phyloP scores from a whole-genome alignment of 92 coral and sea anemone species.

The Ricordea florida region DNA sequence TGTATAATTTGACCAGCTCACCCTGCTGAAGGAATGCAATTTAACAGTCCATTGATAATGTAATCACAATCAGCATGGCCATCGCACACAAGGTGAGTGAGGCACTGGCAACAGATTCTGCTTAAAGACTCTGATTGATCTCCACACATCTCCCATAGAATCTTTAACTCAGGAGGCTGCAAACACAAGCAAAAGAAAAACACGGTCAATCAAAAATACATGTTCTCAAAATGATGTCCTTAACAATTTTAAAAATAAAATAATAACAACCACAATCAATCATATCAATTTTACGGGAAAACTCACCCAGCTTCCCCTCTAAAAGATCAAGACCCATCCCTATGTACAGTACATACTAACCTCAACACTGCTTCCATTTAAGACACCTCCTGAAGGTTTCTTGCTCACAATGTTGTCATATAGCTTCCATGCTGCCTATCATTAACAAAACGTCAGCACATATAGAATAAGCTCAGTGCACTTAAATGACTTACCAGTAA shows the following conservation, averaged over 20 bases:
- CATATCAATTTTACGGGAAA: too few relatives aligned
- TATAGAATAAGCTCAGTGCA: neutral
- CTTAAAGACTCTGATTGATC: constrained; percentile 43
- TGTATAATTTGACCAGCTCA: neutral
- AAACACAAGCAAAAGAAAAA: neutral
- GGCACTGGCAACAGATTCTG: constrained; percentile 54
- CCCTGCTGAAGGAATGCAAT: constrained; percentile 67
- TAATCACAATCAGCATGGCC: constrained; percentile 61
- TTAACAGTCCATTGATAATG: constrained; percentile 55
- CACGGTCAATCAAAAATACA: neutral
- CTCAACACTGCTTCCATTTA: constrained; percentile 26
- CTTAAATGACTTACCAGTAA: too few relatives aligned
- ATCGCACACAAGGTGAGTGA: constrained; percentile 65
- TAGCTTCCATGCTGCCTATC: constrained; percentile 44
- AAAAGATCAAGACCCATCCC: too few relatives aligned
- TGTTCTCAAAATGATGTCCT: too few relatives aligned
- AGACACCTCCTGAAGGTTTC: constrained; percentile 11
- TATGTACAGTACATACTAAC: too few relatives aligned
- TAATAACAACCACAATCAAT: too few relatives aligned
- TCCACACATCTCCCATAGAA: constrained; percentile 64
- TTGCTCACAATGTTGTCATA: constrained; percentile 21
- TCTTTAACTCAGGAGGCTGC: constrained; percentile 59
- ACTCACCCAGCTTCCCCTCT: too few relatives aligned
- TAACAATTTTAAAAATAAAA: too few relatives aligned
- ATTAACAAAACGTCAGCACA: neutral